Conservation (phyloP, 2,888 invertebrate genomes). For the Diplolepis rosae region DNA sequence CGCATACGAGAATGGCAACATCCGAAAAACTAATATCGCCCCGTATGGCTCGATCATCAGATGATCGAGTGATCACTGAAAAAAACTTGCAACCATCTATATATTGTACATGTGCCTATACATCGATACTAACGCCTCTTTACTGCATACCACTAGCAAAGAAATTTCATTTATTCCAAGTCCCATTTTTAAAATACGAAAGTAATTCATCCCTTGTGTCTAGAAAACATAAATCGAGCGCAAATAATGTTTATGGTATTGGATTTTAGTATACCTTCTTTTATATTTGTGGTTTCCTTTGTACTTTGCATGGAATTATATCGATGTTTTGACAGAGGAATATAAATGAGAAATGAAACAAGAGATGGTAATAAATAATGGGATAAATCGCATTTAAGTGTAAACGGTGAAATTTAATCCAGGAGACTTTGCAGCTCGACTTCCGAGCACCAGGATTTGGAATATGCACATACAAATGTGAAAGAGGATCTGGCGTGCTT, state of each 20-base stretch:
- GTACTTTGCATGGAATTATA: background rate
- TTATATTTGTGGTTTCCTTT: background rate
- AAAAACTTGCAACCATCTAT: conserved; percentile 58
- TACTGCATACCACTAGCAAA: conserved; percentile 36
- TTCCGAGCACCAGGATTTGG: conserved; percentile 14
- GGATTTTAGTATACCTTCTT: background rate
- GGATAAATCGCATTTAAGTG: conserved; percentile 20
- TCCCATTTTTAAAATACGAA: background rate
- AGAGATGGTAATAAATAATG: conserved; percentile 19
- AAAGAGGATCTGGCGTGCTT: conserved; percentile 28
- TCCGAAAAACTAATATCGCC: conserved; percentile 55
- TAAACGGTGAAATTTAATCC: conserved; percentile 30
- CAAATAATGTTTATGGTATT: background rate
- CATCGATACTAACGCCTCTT: conserved; percentile 49
- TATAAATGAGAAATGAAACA: conserved; percentile 15
- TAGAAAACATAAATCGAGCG: background rate
- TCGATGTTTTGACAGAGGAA: conserved; percentile 16
- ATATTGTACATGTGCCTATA: conserved; percentile 45
- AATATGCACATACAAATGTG: conserved; percentile 25
- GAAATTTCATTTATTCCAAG: conserved; percentile 3
- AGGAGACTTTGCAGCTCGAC: conserved; percentile 16
- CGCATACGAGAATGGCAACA: conserved; percentile 48
- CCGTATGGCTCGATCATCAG: conserved; percentile 42
- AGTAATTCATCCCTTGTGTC: no score
- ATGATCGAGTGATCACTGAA: conserved; percentile 63